These are phyloP conservation scores for Ardeotis arabs DNA, from an alignment of 2,113 vertebrate species.

Conservation along the genomic window DNA sequence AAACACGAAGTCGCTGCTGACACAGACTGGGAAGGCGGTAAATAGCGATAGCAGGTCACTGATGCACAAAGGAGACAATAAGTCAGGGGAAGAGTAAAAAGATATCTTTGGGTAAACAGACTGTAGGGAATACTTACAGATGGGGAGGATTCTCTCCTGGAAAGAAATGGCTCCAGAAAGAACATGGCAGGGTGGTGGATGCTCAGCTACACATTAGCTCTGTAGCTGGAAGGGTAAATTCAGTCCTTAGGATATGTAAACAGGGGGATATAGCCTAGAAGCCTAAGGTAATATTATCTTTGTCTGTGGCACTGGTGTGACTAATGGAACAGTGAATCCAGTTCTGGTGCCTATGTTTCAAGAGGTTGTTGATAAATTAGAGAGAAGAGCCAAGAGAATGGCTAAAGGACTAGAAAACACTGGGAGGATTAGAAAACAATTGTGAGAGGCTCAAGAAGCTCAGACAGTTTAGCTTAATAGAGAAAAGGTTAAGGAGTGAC, in stretches of 20 bases:
- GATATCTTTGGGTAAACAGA: not conserved
- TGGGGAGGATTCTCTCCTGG: not conserved
- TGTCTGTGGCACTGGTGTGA: slow-evolving; percentile 25
- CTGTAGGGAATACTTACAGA: not conserved
- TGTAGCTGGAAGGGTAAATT: not conserved
- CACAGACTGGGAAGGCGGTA: not conserved
- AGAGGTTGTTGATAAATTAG: slow-evolving; percentile 67
- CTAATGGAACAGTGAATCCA: slow-evolving; percentile 40
- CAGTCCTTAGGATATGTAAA: not conserved
- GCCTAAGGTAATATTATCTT: not conserved
- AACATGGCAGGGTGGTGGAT: not conserved
- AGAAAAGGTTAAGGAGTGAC: slow-evolving; percentile 68
- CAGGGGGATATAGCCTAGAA: slow-evolving; percentile 4
- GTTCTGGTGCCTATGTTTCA: slow-evolving; percentile 50
- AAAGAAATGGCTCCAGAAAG: not conserved
- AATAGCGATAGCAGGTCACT: not conserved
- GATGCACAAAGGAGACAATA: not conserved
- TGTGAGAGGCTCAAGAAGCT: slow-evolving; percentile 68
- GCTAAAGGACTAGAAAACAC: slow-evolving; percentile 57
- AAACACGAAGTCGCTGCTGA: not conserved
- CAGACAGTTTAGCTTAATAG: slow-evolving; percentile 64
- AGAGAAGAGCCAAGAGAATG: slow-evolving; percentile 39
- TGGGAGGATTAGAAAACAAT: slow-evolving; percentile 66
- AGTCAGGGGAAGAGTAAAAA: not conserved
- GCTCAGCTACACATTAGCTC: not conserved